Evolutionary conservation across 2,113 vertebrate species (phyloP).

Genomic region (Microtus richardsoni): DNA sequence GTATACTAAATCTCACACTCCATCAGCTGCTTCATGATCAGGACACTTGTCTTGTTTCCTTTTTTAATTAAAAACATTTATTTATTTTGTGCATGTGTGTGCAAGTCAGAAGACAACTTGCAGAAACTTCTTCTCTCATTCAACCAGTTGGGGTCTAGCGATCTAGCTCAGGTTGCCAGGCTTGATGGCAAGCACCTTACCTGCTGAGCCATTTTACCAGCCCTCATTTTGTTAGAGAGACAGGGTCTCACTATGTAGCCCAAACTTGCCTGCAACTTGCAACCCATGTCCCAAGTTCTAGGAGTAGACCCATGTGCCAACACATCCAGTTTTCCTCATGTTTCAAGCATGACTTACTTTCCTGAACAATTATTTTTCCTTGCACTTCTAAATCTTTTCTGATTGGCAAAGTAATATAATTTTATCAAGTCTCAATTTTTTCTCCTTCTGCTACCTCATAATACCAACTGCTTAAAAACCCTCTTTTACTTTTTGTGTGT

Average conservation of each 20-base stretch:
- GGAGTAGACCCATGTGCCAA: background rate
- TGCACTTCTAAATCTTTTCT: background rate
- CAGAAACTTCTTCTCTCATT: background rate
- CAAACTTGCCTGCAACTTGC: background rate
- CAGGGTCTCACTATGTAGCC: background rate
- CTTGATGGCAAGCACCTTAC: background rate
- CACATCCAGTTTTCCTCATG: background rate
- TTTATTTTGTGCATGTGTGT: background rate
- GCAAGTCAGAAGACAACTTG: background rate
- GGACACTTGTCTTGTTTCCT: background rate
- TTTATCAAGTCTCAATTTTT: background rate
- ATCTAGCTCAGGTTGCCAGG: too few species aligned
- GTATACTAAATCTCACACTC: background rate
- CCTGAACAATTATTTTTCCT: background rate
- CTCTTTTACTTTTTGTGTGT: background rate
- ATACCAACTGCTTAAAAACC: background rate
- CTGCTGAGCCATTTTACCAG: background rate
- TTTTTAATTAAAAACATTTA: background rate
- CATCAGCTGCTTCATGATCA: constrained; percentile 22
- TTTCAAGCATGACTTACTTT: constrained; percentile 35
- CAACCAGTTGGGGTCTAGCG: background rate
- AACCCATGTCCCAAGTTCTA: background rate
- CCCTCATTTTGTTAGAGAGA: background rate
- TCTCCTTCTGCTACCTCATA: background rate
- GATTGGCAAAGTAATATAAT: background rate